Evolutionary conservation across 2,113 vertebrate genomes (phyloP), one percentile per base, ranked within the genome.

Genomic region (Daphoenositta chrysoptera): DNA sequence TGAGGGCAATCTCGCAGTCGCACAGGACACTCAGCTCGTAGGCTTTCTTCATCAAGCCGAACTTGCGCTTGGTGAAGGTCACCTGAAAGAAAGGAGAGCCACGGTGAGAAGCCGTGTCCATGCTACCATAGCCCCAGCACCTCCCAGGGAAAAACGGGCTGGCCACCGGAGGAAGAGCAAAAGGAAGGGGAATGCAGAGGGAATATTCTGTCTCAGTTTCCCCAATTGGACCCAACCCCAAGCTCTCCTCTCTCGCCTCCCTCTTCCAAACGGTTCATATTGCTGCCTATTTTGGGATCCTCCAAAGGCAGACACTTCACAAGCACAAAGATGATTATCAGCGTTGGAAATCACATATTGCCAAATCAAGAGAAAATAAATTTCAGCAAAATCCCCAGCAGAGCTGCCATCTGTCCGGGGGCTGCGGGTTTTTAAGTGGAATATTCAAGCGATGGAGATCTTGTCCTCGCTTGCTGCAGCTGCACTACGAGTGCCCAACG

Each of bases 31-130:
- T 99, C 97, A 99, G 98, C 98, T 99, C 99, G 0, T 99, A 99
- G 3, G 99, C 99, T 83, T 99, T 99, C 98, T 99, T 99, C 99
- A 99, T 99, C 97, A 99, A 95, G n/a, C 99, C 99, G 0, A 99
- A 99, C 96, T 99, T 99, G 31, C 99, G 96, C 92, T 98, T 98
- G 69, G 98, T 98, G 98, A 98, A 98, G 5, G 98, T 98, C 92
- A 98, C 98, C 98, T 98, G 96, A 4, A 69, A 57, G 58, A 40
- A 22, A 44, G 33, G 37, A 45, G 31, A 53, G 31, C 9, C 24
- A 2, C 0, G 13, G 31, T 91, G 30, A 81, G 70, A 39, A 37
- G 63, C 45, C 1, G 2, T 6, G 30, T 4, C 60, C 27, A 1
- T 1, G 2, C 19, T 14, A 20, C 50, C 90, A 63, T 4, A 3